Evolutionary conservation across 2,797 vertebrate species (phyloP), one percentile per base, ranked within the genome.

Genomic region (Cercopithecus mitis): DNA sequence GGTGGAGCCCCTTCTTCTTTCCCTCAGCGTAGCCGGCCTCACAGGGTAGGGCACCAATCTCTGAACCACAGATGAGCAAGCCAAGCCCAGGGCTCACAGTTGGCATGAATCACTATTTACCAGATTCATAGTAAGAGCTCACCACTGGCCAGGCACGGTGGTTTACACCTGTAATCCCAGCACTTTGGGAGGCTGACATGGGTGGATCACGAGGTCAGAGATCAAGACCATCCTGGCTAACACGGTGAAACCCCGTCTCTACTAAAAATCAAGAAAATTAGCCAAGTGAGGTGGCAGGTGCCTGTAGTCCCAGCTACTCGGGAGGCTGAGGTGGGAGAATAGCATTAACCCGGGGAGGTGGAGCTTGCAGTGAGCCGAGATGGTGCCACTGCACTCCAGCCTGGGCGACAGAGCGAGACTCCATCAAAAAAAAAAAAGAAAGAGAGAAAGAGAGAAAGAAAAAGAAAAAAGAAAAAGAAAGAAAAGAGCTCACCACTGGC

Each of bases 321-420:
- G 61, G 33, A 67, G 30, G 15, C 61, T 67, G 61, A 67, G 61
- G 61, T 15, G 8, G 61, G 30, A 64, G 61, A 64, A n/a, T 17
- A 1, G 61, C 24, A 0, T 57, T 0, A 57, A 57, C 9, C 9
- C 9, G 36, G 1, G 55, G 55, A 57, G 24, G 24, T 0, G 0
- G 55, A 57, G 55, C 0, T 57, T 57, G 24, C 55, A 57, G 24
- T 57, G 55, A 57, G 55, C 55, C 0, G 1, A 57, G 55, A 57
- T 25, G 4, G 1, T 9, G 9, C 55, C 55, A 57, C 55, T 22
- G 19, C 7, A 52, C 52, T 52, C 52, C 52, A 52, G 52, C 52
- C 52, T 52, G 2, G 52, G 52, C 7, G 7, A 8, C 52, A 52
- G 19, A 52, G 7, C 0, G 7, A 52, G 19, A 52, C 19, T 52